These are phyloP conservation scores for Pyrrhosoma nymphula DNA, from an alignment of 2,888 invertebrate species.

Conservation along the genomic window DNA sequence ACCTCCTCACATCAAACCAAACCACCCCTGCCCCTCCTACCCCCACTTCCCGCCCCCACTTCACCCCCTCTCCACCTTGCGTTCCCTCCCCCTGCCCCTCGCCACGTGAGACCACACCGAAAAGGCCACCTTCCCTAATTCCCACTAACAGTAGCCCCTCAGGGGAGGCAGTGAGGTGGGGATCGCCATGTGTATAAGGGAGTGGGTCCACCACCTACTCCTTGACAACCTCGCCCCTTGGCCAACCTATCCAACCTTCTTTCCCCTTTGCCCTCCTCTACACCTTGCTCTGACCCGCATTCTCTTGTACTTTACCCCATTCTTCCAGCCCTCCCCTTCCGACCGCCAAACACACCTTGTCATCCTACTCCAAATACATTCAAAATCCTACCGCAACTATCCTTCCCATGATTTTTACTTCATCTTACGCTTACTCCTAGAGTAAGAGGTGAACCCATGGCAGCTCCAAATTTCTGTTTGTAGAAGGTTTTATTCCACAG, in stretches of 20 bases:
- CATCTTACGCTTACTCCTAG: too few species aligned
- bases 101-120: conserved; percentile 6
- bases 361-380: not conserved
- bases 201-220: not conserved
- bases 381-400: not conserved
- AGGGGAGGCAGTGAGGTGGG: not conserved
- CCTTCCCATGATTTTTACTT: not conserved
- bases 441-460: too few species aligned
- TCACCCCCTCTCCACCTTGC: not conserved
- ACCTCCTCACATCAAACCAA: not conserved
- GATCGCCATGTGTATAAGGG: too few species aligned
- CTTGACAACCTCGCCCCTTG: not conserved
- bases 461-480: too few species aligned
- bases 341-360: not conserved
- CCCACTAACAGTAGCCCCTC: conserved; percentile 53
- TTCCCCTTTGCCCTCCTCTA: not conserved
- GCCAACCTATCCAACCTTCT: not conserved
- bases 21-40: not conserved
- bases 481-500: too few species aligned
- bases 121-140: conserved; percentile 53
- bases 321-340: not conserved
- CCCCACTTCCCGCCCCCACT: not conserved
- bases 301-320: not conserved
- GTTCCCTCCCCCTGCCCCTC: not conserved
- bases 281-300: not conserved